phyloP scores from a whole-genome alignment of 2,888 invertebrate species.

The Noctua janthina region DNA sequence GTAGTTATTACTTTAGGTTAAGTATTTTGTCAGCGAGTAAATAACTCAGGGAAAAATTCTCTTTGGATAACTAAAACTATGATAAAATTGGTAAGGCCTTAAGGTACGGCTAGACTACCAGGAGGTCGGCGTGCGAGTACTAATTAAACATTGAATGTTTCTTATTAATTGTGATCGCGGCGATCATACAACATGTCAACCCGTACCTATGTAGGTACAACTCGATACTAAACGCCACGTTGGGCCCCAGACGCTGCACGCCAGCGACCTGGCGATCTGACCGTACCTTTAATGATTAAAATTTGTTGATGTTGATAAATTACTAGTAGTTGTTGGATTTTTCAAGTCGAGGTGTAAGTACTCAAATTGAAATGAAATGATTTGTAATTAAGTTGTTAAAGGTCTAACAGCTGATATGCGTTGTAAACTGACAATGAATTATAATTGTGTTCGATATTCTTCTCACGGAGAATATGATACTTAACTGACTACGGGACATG shows the following conservation, averaged over 20 bases:
- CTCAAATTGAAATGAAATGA: constrained; percentile 58
- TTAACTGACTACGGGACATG: constrained; percentile 34
- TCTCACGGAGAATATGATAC: constrained; percentile 22
- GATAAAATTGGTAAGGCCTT: constrained; percentile 77
- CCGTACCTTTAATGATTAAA: constrained; percentile 70
- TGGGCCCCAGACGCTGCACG: not conserved
- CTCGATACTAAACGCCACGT: not conserved
- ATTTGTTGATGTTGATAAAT: constrained; percentile 83
- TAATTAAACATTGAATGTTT: not conserved
- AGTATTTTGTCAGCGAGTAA: constrained; percentile 61
- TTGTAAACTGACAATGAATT: constrained; percentile 50
- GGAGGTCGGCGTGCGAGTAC: constrained; percentile 6
- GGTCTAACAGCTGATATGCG: constrained; percentile 59
- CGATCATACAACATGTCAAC: not conserved
- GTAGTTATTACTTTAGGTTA: constrained; percentile 62
- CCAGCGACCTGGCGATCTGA: constrained; percentile 8
- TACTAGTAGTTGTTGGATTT: constrained; percentile 78
- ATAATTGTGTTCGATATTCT: constrained; percentile 22
- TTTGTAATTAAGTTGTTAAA: constrained; percentile 69
- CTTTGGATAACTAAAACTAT: constrained; percentile 71
- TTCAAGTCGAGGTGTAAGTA: constrained; percentile 50
- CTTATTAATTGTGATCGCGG: not conserved
- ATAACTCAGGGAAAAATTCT: constrained; percentile 62
- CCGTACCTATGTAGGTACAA: not conserved
- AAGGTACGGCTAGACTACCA: not conserved